These are phyloP conservation scores for Balanococcus diminutus DNA, from an alignment of 2,888 invertebrate species.

Conservation along the genomic window DNA sequence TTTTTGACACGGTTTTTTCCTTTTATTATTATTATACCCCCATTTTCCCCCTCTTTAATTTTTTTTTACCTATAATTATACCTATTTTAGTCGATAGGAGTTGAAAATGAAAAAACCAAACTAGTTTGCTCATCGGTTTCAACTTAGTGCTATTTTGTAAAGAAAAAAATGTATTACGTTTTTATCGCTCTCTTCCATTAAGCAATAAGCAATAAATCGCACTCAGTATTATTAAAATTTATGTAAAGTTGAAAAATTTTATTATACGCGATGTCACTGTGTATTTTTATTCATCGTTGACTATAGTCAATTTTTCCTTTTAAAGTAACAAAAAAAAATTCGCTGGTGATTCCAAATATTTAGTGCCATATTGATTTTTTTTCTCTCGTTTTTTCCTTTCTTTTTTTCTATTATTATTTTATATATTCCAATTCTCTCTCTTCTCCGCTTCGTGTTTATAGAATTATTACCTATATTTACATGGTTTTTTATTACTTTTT, in stretches of 20 bases:
- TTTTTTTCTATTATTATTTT: slow-evolving; percentile 17
- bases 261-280: slow-evolving; percentile 37
- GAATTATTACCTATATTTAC: background rate
- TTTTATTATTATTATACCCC: slow-evolving; percentile 14
- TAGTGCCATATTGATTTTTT: slow-evolving; percentile 50
- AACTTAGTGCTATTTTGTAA: slow-evolving; percentile 51
- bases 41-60: background rate
- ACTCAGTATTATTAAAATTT: slow-evolving; percentile 51
- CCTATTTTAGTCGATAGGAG: slow-evolving; percentile 42
- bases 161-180: slow-evolving; percentile 25
- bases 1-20: slow-evolving; percentile 44
- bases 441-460: background rate
- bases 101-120: slow-evolving; percentile 50
- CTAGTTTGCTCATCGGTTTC: slow-evolving; percentile 54
- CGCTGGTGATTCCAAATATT: slow-evolving; percentile 52
- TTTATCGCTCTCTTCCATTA: slow-evolving; percentile 54
- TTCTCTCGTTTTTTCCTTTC: background rate
- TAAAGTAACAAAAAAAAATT: background rate
- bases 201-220: slow-evolving; percentile 53
- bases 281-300: slow-evolving; percentile 39
- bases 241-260: slow-evolving; percentile 39
- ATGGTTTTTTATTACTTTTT: background rate
- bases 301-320: slow-evolving; percentile 43
- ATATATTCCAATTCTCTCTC: background rate
- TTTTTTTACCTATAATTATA: background rate